These are phyloP conservation scores for Camptogramma bilineatum DNA, from an alignment of 2,888 invertebrate species.

Conservation along the genomic window DNA sequence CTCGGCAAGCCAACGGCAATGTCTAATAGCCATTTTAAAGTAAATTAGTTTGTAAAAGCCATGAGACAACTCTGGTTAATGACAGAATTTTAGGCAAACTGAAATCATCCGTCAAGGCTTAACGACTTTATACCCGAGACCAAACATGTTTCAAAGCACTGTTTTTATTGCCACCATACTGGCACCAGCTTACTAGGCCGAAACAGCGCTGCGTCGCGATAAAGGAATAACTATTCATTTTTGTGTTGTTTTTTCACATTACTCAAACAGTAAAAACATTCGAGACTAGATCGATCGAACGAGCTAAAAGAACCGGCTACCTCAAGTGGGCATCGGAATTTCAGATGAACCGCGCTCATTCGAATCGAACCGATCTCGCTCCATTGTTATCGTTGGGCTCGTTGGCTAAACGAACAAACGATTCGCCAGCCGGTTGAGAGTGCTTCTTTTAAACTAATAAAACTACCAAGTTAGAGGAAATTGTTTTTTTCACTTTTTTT, in stretches of 20 bases:
- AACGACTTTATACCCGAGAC: too few species aligned
- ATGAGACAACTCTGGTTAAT: too few species aligned
- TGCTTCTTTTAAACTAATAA: conserved; percentile 34
- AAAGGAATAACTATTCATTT: not conserved
- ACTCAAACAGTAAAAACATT: conserved; percentile 13
- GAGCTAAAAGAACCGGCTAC: conserved; percentile 35
- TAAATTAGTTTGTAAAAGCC: too few species aligned
- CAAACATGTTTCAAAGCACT: too few species aligned
- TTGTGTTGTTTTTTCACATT: not conserved
- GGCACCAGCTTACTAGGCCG: too few species aligned
- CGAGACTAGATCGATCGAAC: conserved; percentile 15
- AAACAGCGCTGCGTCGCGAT: not conserved
- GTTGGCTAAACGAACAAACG: conserved; percentile 41
- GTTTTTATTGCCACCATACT: too few species aligned
- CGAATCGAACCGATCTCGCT: conserved; percentile 14
- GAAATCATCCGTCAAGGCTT: too few species aligned
- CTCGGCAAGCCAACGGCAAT: too few species aligned
- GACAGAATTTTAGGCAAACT: too few species aligned
- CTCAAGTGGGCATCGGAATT: conserved; percentile 44
- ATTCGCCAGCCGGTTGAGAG: conserved; percentile 31
- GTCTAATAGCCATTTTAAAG: too few species aligned
- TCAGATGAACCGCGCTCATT: conserved; percentile 37
- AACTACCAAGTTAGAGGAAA: conserved; percentile 2
- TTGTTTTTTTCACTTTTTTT: not conserved
- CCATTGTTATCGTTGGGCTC: conserved; percentile 42